Base-by-base conservation (phyloP, 1,140 invertebrate species). In the Oedothorax gibbosus region DNA sequence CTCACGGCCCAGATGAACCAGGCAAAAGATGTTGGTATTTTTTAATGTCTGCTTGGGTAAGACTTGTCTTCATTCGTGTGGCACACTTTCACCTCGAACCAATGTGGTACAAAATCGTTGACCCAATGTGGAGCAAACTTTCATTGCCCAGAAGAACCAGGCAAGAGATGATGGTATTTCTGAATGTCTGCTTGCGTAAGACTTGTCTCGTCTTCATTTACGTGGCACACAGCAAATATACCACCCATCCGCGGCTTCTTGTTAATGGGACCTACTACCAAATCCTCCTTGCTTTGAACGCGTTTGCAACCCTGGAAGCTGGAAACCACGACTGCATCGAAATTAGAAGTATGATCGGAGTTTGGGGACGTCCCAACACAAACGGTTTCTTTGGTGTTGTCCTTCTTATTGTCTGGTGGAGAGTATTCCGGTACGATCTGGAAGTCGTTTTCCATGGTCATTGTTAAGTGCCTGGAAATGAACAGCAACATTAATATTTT, bases 201-300 rank as follows among this genome's bases (percentile, higher is more conserved):
- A 56, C 87, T 87, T 53, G 85, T 56, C 8, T 87, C 87, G 85
- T 88, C 88, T 76, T 88, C 76, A 68, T 73, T 78, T 14, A 88
- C 69, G 20, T 87, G 68, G 5, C 80, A 73, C 6, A 88, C 81
- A 62, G 87, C 71, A 15, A 86, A 86, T 12, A 15, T 10, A 51
- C 10, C 50, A 21, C 69, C 60, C 35, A 35, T 35, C 14, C 56
- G 49, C 11, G 12, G 54, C 8, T 15, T 20, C 10, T 51, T 15
- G 3, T 66, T 64, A n/a, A 15, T 60, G 15, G 14, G 64, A 18
- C 35, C 15, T 18, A 35, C 53, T 10, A 1, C 4, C 9, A 21
- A 7, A 18, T 18, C 65, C 9, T 66, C 64, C 35, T 64, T 18
- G 35, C n/a, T 10, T 0, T 57, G 49, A 12, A 18, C 6, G 66